A percentile compares a stretch with the other conserved stretches of the same genome.
phyloP scores from a whole-genome alignment of 1,140 invertebrate species.

The Vanessa atalanta region DNA sequence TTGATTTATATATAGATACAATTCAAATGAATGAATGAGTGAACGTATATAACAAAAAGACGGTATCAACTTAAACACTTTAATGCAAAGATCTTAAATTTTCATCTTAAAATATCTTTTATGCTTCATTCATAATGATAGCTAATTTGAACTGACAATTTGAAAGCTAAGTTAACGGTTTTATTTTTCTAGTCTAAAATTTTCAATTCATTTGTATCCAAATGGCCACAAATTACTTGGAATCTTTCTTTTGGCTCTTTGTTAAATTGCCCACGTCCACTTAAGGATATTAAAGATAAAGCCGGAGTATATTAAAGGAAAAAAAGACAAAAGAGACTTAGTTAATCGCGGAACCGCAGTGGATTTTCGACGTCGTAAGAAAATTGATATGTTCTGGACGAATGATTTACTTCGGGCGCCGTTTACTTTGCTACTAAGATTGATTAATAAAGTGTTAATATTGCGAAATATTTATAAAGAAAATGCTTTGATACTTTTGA shows the following conservation, averaged over 20 bases:
- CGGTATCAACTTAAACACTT: background rate
- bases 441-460: background rate
- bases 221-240: slow-evolving; percentile 45
- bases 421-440: background rate
- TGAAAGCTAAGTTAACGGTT: slow-evolving; percentile 33
- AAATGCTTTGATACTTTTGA: background rate
- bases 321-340: slow-evolving; percentile 37
- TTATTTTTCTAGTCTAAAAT: slow-evolving; percentile 46
- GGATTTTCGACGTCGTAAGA: slow-evolving; percentile 14
- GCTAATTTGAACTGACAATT: slow-evolving; percentile 23
- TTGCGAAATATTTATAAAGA: background rate
- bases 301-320: slow-evolving; percentile 43
- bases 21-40: too few species aligned
- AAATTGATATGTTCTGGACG: slow-evolving; percentile 28
- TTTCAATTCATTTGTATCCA: slow-evolving; percentile 47
- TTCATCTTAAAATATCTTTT: slow-evolving; percentile 7
- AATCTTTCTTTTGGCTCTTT: slow-evolving; percentile 42
- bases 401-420: slow-evolving; percentile 5
- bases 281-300: slow-evolving; percentile 46
- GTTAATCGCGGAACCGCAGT: slow-evolving; percentile 32
- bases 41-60: too few species aligned
- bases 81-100: background rate
- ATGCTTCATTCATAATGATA: slow-evolving; percentile 5
- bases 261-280: slow-evolving; percentile 48
- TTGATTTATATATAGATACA: too few species aligned